Base-by-base conservation (phyloP, 2,113 vertebrate genomes). In the Pontoporia blainvillei region DNA sequence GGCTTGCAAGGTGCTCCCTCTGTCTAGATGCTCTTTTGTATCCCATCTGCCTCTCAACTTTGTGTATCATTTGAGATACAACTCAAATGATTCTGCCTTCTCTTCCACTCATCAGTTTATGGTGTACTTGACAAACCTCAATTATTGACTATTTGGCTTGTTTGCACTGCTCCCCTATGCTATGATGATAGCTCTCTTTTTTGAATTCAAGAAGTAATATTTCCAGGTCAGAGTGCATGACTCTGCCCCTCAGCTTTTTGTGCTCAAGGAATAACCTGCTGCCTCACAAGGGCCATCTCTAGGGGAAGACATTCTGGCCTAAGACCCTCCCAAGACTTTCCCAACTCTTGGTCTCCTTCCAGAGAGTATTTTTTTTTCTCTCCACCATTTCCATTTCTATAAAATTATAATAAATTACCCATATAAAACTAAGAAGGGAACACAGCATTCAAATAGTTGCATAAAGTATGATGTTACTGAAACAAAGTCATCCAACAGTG, bases 371-470 rank as follows among this genome's bases (percentile, higher is more conserved):
- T 57, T 71, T 27, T 27, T 31, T 69, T 79, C 54, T 91, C n/a
- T 64, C 59, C 72, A 85, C 41, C 39, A 95, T 94, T 94, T 95
- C 71, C 36, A 86, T 52, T 85, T 88, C 87, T 86, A 92, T 39
- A 95, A 84, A 96, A 79, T 86, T 72, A 94, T 54, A 85, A 86
- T 83, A 82, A 93, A 92, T 86, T 83, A 31, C 7, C 67, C 29
- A 57, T n/a, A 54, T 39, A 73, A 87, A 89, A 83, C 73, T 72
- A 61, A 96, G 27, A 44, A 44, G 13, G 86, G 3, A 72, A 78
- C 6, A n/a, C 69, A 87, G 39, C 23, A 88, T 61, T 91, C 27
- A 72, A 86, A 82, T 75, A 81, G 64, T 21, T 92, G 39, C 20
- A 75, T 54, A 73, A 44, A 52, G 54, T 3, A 34, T 41, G 36